These are phyloP conservation scores for Antechinus flavipes DNA, from an alignment of 2,113 vertebrate species.

Conservation along the genomic window DNA sequence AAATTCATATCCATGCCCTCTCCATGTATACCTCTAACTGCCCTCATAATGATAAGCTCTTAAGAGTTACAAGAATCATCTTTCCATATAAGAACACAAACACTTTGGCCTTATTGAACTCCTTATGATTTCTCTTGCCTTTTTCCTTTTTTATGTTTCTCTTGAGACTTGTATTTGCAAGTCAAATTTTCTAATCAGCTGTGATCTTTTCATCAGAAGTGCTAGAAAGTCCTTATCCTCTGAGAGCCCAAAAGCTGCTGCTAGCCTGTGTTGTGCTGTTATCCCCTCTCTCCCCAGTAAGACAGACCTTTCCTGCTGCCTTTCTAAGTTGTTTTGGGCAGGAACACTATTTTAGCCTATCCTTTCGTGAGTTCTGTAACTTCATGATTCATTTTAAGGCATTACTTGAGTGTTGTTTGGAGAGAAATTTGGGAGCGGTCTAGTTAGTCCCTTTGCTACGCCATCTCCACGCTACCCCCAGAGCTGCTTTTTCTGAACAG, in stretches of 20 bases:
- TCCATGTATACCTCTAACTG: neutral
- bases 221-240: neutral
- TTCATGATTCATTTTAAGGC: neutral
- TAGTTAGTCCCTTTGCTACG: neutral
- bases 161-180: neutral
- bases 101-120: neutral
- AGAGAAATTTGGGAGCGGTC: neutral
- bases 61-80: neutral
- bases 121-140: neutral
- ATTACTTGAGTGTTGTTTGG: neutral
- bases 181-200: neutral
- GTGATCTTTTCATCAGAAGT: neutral
- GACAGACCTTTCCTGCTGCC: neutral
- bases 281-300: neutral
- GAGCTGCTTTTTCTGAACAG: neutral
- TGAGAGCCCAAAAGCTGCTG: neutral
- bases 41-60: neutral
- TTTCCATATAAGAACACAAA: neutral
- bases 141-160: neutral
- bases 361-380: neutral
- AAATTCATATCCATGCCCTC: neutral
- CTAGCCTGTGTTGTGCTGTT: neutral
- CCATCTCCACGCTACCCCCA: neutral
- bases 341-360: neutral
- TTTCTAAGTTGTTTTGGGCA: neutral